phyloP scores from a whole-genome alignment of 2,113 vertebrate species.

The Rhadina sibilatrix region DNA sequence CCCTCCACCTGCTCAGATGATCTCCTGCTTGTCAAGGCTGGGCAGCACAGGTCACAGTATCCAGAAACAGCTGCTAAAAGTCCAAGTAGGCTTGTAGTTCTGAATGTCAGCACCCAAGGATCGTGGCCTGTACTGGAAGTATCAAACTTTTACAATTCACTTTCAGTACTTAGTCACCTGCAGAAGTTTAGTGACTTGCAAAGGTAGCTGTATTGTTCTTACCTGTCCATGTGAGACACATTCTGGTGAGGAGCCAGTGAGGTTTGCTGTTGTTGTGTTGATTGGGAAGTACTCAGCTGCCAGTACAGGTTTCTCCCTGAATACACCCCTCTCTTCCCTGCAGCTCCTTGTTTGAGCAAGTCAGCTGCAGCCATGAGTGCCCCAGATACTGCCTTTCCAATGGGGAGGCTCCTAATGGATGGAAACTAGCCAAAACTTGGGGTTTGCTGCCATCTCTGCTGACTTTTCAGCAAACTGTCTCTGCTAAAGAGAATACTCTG shows the following conservation, averaged over 20 bases:
- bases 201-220: background rate
- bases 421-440: background rate
- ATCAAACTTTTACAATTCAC: background rate
- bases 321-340: background rate
- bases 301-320: background rate
- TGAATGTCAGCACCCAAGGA: background rate
- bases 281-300: background rate
- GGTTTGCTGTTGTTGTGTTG: background rate
- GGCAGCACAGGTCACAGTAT: background rate
- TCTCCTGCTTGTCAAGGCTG: background rate
- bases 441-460: background rate
- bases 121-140: background rate
- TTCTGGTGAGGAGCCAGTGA: background rate
- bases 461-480: background rate
- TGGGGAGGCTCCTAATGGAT: background rate
- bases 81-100: background rate
- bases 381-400: background rate
- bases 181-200: background rate
- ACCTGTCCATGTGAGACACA: background rate
- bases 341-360: background rate
- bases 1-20: background rate
- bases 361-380: background rate
- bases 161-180: background rate
- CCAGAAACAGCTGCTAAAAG: background rate
- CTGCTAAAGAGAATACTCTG: background rate